phyloP scores from a whole-genome alignment of 1,140 invertebrate genomes.

The Watersipora subatra region DNA sequence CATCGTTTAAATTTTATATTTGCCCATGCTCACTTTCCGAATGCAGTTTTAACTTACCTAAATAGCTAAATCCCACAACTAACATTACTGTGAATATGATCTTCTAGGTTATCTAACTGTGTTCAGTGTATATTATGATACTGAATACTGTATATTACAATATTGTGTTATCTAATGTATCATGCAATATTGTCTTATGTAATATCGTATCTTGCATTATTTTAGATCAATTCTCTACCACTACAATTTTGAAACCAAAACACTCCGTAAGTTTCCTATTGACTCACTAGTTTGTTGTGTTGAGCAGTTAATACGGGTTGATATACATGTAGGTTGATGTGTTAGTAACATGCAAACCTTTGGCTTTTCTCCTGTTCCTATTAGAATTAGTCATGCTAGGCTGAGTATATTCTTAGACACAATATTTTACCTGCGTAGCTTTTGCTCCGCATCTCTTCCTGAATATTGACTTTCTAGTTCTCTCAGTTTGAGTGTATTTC shows the following conservation, averaged over 20 bases:
- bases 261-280: slow-evolving; percentile 7
- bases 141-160: background rate
- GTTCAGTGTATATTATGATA: background rate
- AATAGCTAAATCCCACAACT: too few species aligned
- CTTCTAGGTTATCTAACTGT: background rate
- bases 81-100: background rate
- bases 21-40: too few species aligned
- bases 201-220: background rate
- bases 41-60: too few species aligned
- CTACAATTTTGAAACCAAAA: slow-evolving; percentile 19
- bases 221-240: slow-evolving; percentile 24
- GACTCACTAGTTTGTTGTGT: background rate
- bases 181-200: background rate
- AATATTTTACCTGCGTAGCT: background rate
- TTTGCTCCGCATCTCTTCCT: too few species aligned
- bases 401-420: background rate
- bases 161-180: background rate
- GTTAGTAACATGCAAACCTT: too few species aligned
- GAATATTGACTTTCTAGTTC: too few species aligned
- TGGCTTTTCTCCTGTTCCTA: too few species aligned
- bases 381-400: background rate
- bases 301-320: too few species aligned
- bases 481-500: too few species aligned
- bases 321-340: too few species aligned
- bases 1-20: too few species aligned